These are phyloP conservation scores for Ammodytes dubius DNA, from an alignment of 2,113 vertebrate species.

Conservation along the genomic window DNA sequence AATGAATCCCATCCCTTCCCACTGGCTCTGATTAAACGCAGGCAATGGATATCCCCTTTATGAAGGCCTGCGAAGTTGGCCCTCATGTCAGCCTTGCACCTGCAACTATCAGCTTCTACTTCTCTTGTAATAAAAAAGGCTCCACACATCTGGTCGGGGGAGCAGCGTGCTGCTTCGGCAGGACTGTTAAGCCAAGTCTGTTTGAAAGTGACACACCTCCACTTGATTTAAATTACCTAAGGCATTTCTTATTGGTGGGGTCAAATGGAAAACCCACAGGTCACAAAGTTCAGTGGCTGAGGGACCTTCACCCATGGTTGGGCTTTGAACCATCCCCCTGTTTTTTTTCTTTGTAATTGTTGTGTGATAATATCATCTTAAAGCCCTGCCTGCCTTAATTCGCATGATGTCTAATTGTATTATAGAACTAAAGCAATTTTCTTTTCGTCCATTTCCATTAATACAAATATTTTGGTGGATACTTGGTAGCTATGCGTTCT, in stretches of 20 bases:
- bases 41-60: conserved; percentile 85
- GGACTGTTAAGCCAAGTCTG: conserved; percentile 72
- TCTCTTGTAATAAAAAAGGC: conserved; percentile 85
- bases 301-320: conserved; percentile 67
- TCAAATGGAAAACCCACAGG: conserved; percentile 75
- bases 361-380: conserved; percentile 48
- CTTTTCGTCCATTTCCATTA: conserved; percentile 4
- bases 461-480: background rate
- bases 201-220: conserved; percentile 83
- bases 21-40: conserved; percentile 94
- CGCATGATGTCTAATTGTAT: conserved; percentile 2
- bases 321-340: conserved; percentile 65
- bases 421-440: background rate
- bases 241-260: conserved; percentile 83
- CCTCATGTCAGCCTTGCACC: conserved; percentile 87
- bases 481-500: background rate
- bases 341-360: conserved; percentile 49
- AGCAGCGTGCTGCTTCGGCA: conserved; percentile 46
- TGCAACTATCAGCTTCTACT: conserved; percentile 88
- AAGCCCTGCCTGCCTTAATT: conserved; percentile 33
- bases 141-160: conserved; percentile 86
- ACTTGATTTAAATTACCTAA: conserved; percentile 87
- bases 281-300: conserved; percentile 73
- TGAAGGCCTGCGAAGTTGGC: conserved; percentile 73
- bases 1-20: conserved; percentile 92